Base-by-base conservation (phyloP, 2,797 vertebrate species). In the Poecilia wingei region DNA sequence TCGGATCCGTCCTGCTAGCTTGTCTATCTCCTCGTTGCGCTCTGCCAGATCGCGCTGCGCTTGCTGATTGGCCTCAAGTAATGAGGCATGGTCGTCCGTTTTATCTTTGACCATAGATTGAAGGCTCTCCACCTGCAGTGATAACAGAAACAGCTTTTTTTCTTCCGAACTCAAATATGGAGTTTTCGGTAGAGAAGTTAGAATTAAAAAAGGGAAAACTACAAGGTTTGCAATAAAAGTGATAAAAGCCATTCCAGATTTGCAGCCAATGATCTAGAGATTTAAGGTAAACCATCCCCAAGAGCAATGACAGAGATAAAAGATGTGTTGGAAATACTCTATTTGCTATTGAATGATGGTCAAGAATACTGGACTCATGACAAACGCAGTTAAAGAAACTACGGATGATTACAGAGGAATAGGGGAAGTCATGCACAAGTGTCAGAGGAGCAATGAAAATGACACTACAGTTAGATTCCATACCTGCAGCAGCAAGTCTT, bases 11-110 rank as follows among this genome's bases (percentile, higher is more conserved):
- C 92, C 84, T 0, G 96, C 61, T 83, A 98, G 85, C 69, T 97
- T 96, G 86, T 97, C 96, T 69, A 96, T 97, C 92, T 99, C 98
- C 69, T 97, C 94, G 47, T 97, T 97, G 84, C 96, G 96, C 68
- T 96, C 93, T 13, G 88, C 25, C 9, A 98, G 88, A 55, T 97
- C 96, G 3, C 91, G 93, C 73, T 97, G 96, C 0, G 95, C 95
- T 87, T 96, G 87, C 74, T 98, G 97, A 92, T 97, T 97, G 87
- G 95, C 94, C 46, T 94, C 8, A 10, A 96, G 84, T 80, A 98
- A 86, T 4, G 95, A 93, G 66, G 93, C 95, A 59, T 97, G 96
- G 83, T 96, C 96, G 57, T 98, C 97, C 0, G 90, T 95, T 85
- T 97, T 98, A 87, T 97, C 96, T 93, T 95, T 97, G 80, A 99